Base-by-base conservation (phyloP, 2,113 vertebrate species). In the Coryphaenoides rupestris region DNA sequence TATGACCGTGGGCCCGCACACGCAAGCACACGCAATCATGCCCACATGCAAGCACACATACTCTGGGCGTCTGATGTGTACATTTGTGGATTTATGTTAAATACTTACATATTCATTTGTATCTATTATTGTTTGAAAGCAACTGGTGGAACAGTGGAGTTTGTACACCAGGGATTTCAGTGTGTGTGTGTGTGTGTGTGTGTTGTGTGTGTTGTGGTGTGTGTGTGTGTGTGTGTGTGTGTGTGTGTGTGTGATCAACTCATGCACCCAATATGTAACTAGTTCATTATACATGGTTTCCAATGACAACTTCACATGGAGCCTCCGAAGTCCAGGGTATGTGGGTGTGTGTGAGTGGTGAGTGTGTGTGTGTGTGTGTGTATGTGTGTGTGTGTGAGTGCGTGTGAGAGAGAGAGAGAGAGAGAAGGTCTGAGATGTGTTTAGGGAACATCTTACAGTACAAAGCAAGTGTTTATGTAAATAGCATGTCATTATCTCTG, bases 401-500 rank as follows among this genome's bases (percentile, higher is more conserved):
- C 61, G 68, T 58, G 47, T 69, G 13, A 1, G 53, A 55, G 16
- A 26, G 59, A 46, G 17, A 69, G 77, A 83, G 82, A 66, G 71
- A 73, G n/a, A 83, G 70, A 52, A 58, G 66, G 80, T 56, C 65
- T 77, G 78, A 82, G 69, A 75, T 74, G 68, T 81, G 81, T 85
- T 83, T 84, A 63, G 68, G 62, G 66, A 73, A 67, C 4, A 5
- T 83, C 76, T n/a, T 69, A 50, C 73, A 70, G 54, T 70, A 55
- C 59, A 62, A 63, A 76, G 72, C 58, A 22, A 60, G 57, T 85
- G 78, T 86, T 84, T 86, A 75, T 75, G 67, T 72, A 65, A 70
- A 68, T 70, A 72, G 74, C 71, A 69, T 64, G 45, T 80, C 84
- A 82, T 82, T 84, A 80, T 82, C 74, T 78, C 68, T 80, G 68